Evolutionary conservation across 2,797 vertebrate species (phyloP), one percentile per base, ranked within the genome.

Genomic region (Galaxias olidus): DNA sequence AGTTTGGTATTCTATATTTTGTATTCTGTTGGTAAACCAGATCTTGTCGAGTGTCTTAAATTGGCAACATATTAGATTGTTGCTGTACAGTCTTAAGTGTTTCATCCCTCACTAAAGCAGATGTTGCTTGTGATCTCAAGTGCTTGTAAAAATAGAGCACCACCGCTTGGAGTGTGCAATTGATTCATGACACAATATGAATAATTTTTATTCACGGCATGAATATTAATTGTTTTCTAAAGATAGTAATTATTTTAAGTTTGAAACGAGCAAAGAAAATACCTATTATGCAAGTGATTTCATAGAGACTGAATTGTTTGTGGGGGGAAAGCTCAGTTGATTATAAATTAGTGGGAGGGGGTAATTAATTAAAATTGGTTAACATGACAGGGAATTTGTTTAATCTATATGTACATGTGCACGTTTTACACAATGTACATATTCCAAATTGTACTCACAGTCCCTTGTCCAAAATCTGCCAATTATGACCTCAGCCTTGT

Each of bases 91-190:
- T 80, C 78, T 83, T 76, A 68, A 75, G 73, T 74, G 11, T 83
- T 77, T 77, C 73, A 81, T 80, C 77, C 50, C 54, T 43, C 18
- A 72, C 61, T 66, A 56, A 74, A 78, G 71, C 58, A 60, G 49
- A 18, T 64, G 14, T 61, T 71, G 71, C 42, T 66, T 82, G 53
- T 79, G 66, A 79, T 80, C 59, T 67, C 42, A 62, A 63, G 57
- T 61, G 68, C 67, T 48, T 52, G 30, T 42, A 78, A 79, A 85
- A 84, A 87, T 77, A 87, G 68, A 78, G 48, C 67, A 58, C 11
- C 65, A 46, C 11, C n/a, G 51, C 60, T 76, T 58, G 74, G 65
- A 66, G 56, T 50, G 70, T 74, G 51, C 68, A 62, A 71, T 73
- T 13, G 54, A 70, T 60, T 69, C 46, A 78, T 66, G 68, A 71